These are phyloP conservation scores for Diplazon laetatorius DNA, from an alignment of 2,888 invertebrate species.

Conservation along the genomic window DNA sequence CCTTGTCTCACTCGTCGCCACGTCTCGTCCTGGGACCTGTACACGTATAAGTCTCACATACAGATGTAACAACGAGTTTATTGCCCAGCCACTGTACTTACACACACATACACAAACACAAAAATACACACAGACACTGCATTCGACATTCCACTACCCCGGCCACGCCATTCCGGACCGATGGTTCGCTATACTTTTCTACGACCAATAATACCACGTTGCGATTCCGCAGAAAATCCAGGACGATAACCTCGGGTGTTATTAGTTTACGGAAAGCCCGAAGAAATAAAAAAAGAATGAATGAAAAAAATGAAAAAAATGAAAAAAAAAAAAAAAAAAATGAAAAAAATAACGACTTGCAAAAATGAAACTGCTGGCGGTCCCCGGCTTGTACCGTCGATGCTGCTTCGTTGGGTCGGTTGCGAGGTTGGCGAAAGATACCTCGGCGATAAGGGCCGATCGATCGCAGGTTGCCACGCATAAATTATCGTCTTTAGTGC, in stretches of 20 bases:
- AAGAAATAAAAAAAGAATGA: conserved; percentile 5
- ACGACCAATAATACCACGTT: conserved; percentile 44
- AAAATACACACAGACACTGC: no score
- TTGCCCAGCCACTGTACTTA: background rate
- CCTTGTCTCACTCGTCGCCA: no score
- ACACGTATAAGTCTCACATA: no score
- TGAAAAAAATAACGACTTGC: conserved; percentile 18
- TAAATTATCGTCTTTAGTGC: conserved; percentile 59
- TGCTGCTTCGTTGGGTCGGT: conserved; percentile 1
- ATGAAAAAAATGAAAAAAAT: conserved; percentile 13
- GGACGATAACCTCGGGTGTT: conserved; percentile 56
- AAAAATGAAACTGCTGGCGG: conserved; percentile 44
- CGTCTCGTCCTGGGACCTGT: no score
- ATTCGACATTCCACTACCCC: conserved; percentile 3
- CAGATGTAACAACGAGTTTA: conserved; percentile 47
- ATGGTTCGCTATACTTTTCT: conserved; percentile 38
- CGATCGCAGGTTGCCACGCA: conserved; percentile 45
- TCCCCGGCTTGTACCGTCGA: conserved; percentile 25
- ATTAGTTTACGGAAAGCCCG: conserved; percentile 56
- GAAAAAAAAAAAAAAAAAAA: conserved; percentile 42
- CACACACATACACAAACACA: no score
- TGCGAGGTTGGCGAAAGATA: conserved; percentile 36
- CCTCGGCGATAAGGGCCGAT: conserved; percentile 53
- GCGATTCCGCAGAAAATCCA: conserved; percentile 10
- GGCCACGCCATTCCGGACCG: conserved; percentile 27